Percentiles rank a stretch among this genome's conserved stretches.
These are phyloP conservation scores for Gortyna flavago DNA, from an alignment of 2,888 invertebrate genomes.

Conservation along the genomic window DNA sequence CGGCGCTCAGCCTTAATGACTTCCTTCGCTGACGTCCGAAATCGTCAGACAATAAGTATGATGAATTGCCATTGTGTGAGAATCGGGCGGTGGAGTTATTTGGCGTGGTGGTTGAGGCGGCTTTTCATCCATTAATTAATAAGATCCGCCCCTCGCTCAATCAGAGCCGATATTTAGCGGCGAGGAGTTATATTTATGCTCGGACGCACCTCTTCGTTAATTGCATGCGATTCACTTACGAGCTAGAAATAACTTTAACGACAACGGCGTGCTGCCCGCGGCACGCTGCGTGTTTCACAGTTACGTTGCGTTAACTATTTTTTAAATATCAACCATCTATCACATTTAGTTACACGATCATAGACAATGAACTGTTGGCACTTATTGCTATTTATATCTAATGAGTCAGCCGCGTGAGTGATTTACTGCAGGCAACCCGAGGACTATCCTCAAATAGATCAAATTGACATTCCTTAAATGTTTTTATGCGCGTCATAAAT, in stretches of 20 bases:
- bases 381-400: constrained; percentile 52
- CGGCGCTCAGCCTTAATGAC: constrained; percentile 82
- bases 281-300: constrained; percentile 66
- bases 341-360: constrained; percentile 56
- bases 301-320: constrained; percentile 61
- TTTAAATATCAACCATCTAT: constrained; percentile 65
- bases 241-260: constrained; percentile 80
- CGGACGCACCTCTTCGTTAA: constrained; percentile 84
- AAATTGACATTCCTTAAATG: constrained; percentile 52
- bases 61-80: constrained; percentile 88
- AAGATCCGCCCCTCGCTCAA: constrained; percentile 86
- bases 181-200: constrained; percentile 83
- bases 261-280: constrained; percentile 74
- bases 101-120: constrained; percentile 83
- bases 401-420: constrained; percentile 51
- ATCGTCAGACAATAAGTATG: constrained; percentile 88
- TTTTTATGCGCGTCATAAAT: constrained; percentile 55
- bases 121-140: constrained; percentile 88
- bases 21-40: constrained; percentile 87
- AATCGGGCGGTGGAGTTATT: constrained; percentile 81
- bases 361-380: constrained; percentile 47
- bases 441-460: constrained; percentile 40
- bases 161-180: constrained; percentile 84
- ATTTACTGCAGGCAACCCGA: constrained; percentile 44
- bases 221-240: constrained; percentile 84